A percentile compares a stretch with the other conserved stretches of the same genome.
Conservation (phyloP, 2,797 vertebrate genomes). For the Sebastes taczanowskii region DNA sequence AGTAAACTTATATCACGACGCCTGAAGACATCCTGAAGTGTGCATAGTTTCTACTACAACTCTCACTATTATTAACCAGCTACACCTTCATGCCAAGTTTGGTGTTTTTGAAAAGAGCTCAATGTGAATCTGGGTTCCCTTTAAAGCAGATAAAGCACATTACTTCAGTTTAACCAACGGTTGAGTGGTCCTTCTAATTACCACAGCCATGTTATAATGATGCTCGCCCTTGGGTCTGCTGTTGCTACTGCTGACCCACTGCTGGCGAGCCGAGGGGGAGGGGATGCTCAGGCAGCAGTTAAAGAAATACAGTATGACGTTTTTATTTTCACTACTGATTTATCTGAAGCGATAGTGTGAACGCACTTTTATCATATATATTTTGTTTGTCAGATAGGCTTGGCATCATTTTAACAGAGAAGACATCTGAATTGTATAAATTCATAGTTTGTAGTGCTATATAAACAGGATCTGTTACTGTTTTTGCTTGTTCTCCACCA, state of each 20-base stretch:
- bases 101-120: constrained; percentile 15
- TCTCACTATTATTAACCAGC: neutral
- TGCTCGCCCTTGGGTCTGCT: constrained; percentile 59
- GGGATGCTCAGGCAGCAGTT: constrained; percentile 42
- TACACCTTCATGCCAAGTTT: constrained; percentile 27
- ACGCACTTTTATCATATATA: neutral
- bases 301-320: constrained; percentile 24
- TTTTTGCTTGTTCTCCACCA: neutral
- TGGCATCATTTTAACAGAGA: neutral
- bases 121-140: constrained; percentile 18
- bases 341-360: neutral
- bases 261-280: constrained; percentile 45
- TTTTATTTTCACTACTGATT: neutral
- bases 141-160: constrained; percentile 61
- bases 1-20: neutral
- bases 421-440: neutral
- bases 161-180: constrained; percentile 62
- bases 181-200: constrained; percentile 74
- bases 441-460: neutral
- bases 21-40: neutral
- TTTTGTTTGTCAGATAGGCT: neutral
- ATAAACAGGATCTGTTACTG: neutral
- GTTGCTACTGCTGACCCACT: constrained; percentile 65
- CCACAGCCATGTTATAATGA: constrained; percentile 66
- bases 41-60: neutral